A percentile compares a stretch with the other conserved stretches of the same genome.
phyloP scores from a whole-genome alignment of 2,797 vertebrate species.

The Neosilurus mollespiculum region DNA sequence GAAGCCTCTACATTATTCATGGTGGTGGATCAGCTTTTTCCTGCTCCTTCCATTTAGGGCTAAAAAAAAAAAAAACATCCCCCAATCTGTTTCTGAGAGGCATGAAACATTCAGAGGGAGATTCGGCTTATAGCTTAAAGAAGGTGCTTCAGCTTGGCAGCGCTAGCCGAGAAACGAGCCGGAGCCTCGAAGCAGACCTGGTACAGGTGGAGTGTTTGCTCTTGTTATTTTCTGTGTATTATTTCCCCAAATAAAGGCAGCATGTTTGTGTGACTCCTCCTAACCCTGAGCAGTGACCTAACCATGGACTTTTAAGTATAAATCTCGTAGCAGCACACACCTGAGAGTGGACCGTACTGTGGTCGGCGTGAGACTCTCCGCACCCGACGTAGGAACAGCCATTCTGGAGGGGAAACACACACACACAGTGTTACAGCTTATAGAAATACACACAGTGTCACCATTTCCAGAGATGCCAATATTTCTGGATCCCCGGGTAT shows the following conservation, averaged over 20 bases:
- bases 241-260: no score
- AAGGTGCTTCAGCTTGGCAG: not conserved
- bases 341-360: constrained; percentile 98
- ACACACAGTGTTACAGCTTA: not conserved
- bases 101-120: constrained; percentile 31
- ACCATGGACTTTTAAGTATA: not conserved
- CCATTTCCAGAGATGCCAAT: not conserved
- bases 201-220: no score
- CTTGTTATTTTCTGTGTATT: no score
- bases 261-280: no score
- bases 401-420: constrained; percentile 71
- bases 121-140: not conserved
- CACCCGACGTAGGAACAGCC: constrained; percentile 94
- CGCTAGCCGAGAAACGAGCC: not conserved
- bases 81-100: not conserved
- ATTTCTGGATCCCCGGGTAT: not conserved
- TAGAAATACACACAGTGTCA: not conserved
- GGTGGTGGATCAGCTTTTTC: constrained; percentile 59
- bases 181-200: not conserved
- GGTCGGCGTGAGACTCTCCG: constrained; percentile 94
- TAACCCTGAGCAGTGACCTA: not conserved
- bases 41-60: constrained; percentile 64
- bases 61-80: constrained; percentile 29
- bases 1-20: constrained; percentile 73
- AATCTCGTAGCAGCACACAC: constrained; percentile 64